These are phyloP conservation scores for Cyphomyrmex costatus DNA, from an alignment of 1,140 invertebrate genomes.

Conservation along the genomic window DNA sequence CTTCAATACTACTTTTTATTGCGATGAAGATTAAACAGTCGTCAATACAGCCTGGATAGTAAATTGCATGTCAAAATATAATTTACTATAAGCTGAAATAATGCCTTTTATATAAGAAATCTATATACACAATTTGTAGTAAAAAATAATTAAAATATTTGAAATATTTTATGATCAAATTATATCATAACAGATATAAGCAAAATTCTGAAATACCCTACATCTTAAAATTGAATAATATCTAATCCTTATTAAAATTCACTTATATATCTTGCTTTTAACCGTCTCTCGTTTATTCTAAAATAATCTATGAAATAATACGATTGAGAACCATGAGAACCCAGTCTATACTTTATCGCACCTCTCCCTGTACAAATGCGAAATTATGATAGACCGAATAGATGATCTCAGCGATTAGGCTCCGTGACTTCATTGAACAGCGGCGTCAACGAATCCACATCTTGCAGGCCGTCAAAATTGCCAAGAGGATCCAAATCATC, in stretches of 20 bases:
- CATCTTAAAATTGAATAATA: constrained; percentile 58
- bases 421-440: constrained; percentile 85
- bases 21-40: constrained; percentile 49
- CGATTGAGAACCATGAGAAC: constrained; percentile 51
- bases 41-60: constrained; percentile 34
- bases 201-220: constrained; percentile 36
- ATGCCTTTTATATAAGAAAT: constrained; percentile 39
- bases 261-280: constrained; percentile 41
- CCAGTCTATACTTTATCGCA: constrained; percentile 36
- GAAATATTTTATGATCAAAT: constrained; percentile 28
- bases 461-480: constrained; percentile 85
- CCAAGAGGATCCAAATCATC: constrained; percentile 82
- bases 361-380: constrained; percentile 32
- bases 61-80: constrained; percentile 54
- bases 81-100: constrained; percentile 60
- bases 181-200: constrained; percentile 31
- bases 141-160: constrained; percentile 62
- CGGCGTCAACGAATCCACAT: constrained; percentile 84
- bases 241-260: constrained; percentile 51
- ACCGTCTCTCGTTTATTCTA: constrained; percentile 31
- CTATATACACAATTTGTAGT: constrained; percentile 54
- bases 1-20: constrained; percentile 97
- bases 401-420: constrained; percentile 81
- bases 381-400: constrained; percentile 41
- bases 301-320: constrained; percentile 51